Evolutionary conservation across 2,888 invertebrate species (phyloP).

Genomic region (Drosophila pegasa): DNA sequence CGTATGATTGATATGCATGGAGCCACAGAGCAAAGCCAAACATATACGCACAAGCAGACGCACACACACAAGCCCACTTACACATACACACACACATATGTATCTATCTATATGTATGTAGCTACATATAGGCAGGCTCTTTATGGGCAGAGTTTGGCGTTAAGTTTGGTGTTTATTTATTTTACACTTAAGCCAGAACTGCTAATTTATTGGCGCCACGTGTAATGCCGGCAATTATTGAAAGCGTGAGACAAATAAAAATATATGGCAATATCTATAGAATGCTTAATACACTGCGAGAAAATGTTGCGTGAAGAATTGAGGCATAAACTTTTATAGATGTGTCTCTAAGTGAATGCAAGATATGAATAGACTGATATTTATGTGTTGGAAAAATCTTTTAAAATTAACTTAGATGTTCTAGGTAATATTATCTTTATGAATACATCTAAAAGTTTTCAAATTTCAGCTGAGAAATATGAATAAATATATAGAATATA

Average conservation of each 20-base stretch:
- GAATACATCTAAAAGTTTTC: too few relatives aligned
- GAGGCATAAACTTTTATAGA: too few relatives aligned
- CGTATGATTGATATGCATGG: slow-evolving; percentile 56
- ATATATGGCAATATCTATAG: slow-evolving; percentile 64
- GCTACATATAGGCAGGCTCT: slow-evolving; percentile 5
- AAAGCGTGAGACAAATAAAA: slow-evolving; percentile 80
- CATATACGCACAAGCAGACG: background rate
- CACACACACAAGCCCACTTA: background rate
- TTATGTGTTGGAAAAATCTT: too few relatives aligned
- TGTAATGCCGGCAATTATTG: slow-evolving; percentile 79
- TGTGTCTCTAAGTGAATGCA: too few relatives aligned
- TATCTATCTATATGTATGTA: background rate
- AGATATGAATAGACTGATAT: too few relatives aligned
- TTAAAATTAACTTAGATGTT: too few relatives aligned
- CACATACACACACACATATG: background rate
- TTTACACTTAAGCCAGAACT: slow-evolving; percentile 61
- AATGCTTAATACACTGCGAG: slow-evolving; percentile 9
- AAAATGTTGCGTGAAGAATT: background rate
- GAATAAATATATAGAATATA: too few relatives aligned
- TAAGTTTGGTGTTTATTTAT: slow-evolving; percentile 65
- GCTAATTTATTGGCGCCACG: slow-evolving; percentile 77
- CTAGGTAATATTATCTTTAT: too few relatives aligned
- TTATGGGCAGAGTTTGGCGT: slow-evolving; percentile 41
- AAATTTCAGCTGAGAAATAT: background rate
- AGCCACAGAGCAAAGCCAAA: slow-evolving; percentile 13